A percentile compares a stretch with the other conserved stretches of the same genome.
Evolutionary conservation across 2,888 invertebrate species (phyloP).

Genomic region (Lamellibrachia satsuma): DNA sequence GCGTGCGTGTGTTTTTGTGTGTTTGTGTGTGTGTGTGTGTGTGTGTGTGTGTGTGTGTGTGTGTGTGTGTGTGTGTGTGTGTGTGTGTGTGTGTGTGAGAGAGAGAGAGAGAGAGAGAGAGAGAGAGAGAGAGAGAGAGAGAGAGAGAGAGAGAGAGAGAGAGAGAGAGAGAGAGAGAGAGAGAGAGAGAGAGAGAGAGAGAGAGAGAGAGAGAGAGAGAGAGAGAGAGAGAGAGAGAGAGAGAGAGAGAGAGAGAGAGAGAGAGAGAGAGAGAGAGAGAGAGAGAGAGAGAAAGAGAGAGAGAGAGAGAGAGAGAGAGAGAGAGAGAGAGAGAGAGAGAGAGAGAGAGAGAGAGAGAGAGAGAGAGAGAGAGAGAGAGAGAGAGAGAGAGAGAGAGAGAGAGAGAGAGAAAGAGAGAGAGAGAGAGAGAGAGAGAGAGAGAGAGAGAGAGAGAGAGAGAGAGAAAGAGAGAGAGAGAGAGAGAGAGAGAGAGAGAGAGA

Average conservation of each 20-base stretch:
- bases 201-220: background rate
- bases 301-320: background rate
- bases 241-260: background rate
- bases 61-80: too few relatives aligned
- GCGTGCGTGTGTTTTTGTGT: too few relatives aligned
- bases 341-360: background rate
- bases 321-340: background rate
- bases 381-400: background rate
- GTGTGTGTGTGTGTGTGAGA: background rate
- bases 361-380: background rate
- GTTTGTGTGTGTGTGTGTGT: too few relatives aligned
- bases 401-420: background rate
- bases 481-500: background rate
- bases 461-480: background rate
- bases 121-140: background rate
- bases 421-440: background rate
- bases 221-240: background rate
- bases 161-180: background rate
- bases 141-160: background rate
- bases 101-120: background rate
- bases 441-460: background rate
- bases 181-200: background rate
- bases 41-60: too few relatives aligned
- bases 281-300: background rate
- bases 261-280: background rate